Evolutionary conservation across 2,888 invertebrate species (phyloP), one percentile per base, ranked within the genome.

Genomic region (Tenthredo mesomela): DNA sequence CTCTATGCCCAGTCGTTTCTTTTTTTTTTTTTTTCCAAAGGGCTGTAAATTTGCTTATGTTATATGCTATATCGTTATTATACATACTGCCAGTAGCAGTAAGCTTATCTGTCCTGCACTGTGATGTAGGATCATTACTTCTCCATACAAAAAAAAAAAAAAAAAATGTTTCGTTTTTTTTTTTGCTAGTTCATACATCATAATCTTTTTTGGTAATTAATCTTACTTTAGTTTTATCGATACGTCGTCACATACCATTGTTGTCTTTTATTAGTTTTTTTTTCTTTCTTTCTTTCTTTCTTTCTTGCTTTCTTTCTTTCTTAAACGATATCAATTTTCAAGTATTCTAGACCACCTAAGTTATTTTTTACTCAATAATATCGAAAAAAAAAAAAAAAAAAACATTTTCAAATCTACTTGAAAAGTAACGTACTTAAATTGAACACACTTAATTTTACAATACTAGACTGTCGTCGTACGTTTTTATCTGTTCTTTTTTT

Each of bases 81-180:
- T 40, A 80, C 80, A 61, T 40, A 80, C 80, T 65, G 80, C 80
- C 61, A 77, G 50, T 50, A 21, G 65, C 29, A 40, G 61, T 61
- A 58, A 80, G 65, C 61, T 61, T 65, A 43, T 78, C 58, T 65
- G 29, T 78, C 58, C 12, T 61, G 47, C 40, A 21, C 40, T 80
- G 61, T 40, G 61, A 80, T 37, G 21, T n/a, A 80, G 21, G 40
- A 80, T 80, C 37, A 61, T 43, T 54, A 33, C 54, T 78, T 78
- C 15, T n/a, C 40, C 15, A 33, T 77, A 10, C 29, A 29, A 29
- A 29, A 29, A 29, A 29, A 29, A 29, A 29, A 29, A 40, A 54
- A 2, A 33, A 33, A 33, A 33, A 4, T 33, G 1, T 33, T 33
- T 33, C 18, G 21, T 77, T 7, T 67, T 54, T 71, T 67, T 54